phyloP scores from a whole-genome alignment of 53 echinoderm and acorn worm genomes.

The Henricia sp. region DNA sequence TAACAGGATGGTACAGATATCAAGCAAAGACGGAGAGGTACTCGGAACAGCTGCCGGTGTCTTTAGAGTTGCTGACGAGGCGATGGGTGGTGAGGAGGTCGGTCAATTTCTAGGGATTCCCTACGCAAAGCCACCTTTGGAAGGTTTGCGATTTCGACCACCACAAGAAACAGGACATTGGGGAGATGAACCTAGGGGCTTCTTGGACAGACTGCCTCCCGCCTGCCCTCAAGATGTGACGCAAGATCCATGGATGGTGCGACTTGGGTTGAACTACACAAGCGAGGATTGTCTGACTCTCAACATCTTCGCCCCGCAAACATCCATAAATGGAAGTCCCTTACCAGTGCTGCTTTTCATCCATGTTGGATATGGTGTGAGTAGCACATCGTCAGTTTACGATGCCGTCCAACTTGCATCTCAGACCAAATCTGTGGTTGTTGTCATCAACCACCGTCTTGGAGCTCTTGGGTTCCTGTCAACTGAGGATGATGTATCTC shows the following conservation, averaged over 20 bases:
- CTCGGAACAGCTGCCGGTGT: slow-evolving; percentile 33
- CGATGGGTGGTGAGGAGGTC: slow-evolving; percentile 43
- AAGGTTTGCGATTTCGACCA: slow-evolving; percentile 60
- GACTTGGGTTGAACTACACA: slow-evolving; percentile 14
- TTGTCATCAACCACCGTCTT: slow-evolving; percentile 73
- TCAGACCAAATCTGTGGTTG: slow-evolving; percentile 56
- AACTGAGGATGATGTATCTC: slow-evolving; percentile 58
- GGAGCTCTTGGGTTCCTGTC: slow-evolving; percentile 79
- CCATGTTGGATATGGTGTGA: slow-evolving; percentile 36
- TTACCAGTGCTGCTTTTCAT: slow-evolving; percentile 81
- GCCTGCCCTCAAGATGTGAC: slow-evolving; percentile 49
- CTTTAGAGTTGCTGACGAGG: slow-evolving; percentile 35
- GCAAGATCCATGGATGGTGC: slow-evolving; percentile 47
- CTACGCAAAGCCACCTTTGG: slow-evolving; percentile 68
- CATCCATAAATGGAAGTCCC: not conserved
- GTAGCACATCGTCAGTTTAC: slow-evolving; percentile 32
- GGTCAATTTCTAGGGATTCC: slow-evolving; percentile 70
- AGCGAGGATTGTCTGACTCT: slow-evolving; percentile 76
- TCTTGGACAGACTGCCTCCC: slow-evolving; percentile 36
- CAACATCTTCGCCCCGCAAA: slow-evolving; percentile 65
- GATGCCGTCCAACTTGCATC: slow-evolving; percentile 67
- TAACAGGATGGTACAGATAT: slow-evolving; percentile 6
- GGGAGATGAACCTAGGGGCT: slow-evolving; percentile 31
- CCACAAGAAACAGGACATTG: slow-evolving; percentile 59
- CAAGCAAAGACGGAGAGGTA: not conserved